Base-by-base conservation (phyloP, 2,888 invertebrate genomes). In the Dysmachus trigonus region DNA sequence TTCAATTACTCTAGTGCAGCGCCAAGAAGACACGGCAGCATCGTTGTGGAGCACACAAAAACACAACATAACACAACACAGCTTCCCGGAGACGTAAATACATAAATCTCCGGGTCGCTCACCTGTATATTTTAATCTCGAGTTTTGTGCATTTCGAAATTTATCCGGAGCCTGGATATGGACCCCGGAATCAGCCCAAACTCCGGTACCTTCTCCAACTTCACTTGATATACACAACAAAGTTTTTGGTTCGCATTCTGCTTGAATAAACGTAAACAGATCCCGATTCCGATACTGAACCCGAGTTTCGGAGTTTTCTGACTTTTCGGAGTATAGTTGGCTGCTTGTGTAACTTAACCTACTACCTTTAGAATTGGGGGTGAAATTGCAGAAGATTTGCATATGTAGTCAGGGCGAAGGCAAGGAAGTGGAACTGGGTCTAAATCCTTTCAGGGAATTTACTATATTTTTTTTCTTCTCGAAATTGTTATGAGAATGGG, bases 231-330 rank as follows among this genome's bases (percentile, higher is more conserved):
- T 76, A 76, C 10, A 76, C 38, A 76, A 22, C 33, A 35, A 76
- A 76, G 76, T 76, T 76, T 76, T 76, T 38, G 76, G 22, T 13
- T 76, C 76, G 35, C 33, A 76, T 76, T 76, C 76, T 76, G 76
- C 76, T 76, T 38, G 41, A 76, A 76, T 76, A 38, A 76, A 76
- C 18, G 76, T 76, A 76, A 76, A 76, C 76, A 76, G 76, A 76
- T 76, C 76, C 22, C 4, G 4, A 22, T 5, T 13, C 38, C 76
- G 76, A 76, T 35, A 35, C 22, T 18, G 76, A 35, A 33, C 15
- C 18, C 35, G 31, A 74, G 74, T 47, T 74, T 33, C 76, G 38
- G 76, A 76, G 35, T 62, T 74, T 41, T 41, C 15, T 10, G 38
- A 41, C 3, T 41, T 41, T 41, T 41, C 38, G 38, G 38, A 41